Evolutionary conservation across 2,888 invertebrate genomes (phyloP), one percentile per base, ranked within the genome.

Genomic region (Ceraclea dissimilis): DNA sequence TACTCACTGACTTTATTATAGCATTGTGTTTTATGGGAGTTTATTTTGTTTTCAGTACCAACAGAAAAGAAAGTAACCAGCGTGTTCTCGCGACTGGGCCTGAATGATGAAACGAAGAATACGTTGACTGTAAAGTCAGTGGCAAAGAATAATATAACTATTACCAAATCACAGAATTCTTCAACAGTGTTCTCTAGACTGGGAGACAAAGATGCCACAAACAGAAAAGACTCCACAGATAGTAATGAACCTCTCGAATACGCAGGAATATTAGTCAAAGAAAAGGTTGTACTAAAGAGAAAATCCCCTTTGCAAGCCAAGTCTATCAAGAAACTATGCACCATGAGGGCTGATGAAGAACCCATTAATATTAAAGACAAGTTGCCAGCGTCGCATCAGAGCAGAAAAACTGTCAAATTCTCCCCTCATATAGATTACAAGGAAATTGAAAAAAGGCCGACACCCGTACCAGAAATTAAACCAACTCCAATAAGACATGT

Each of bases 301-400:
- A 39, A 39, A 39, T 10, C 26, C 4, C 39, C 39, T n/a, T 11
- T 31, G 11, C 75, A 73, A 1, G 71, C 72, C 1, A 69, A 76
- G 46, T 72, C 70, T 73, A 26, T 71, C 71, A 1, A 65, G 71
- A 53, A 50, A 39, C 16, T 49, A 39, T 68, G 69, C 26, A 76
- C 76, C 0, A 78, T 78, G 78, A 67, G 76, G 50, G 78, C 78
- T 0, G 78, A 78, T 51, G 74, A 77, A 57, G 62, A 68, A 0
- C 77, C 76, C 0, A 60, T 76, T 11, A 75, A 71, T 59, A 70
- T 73, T 0, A 76, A 71, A 63, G 70, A 74, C 0, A 78, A 77
- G 60, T 63, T 77, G n/a, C 66, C 69, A 1, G 51, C 71, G 5
- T 64, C 72, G 13, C 73, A 71, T 63, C 52, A 69, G 0, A 54